Conservation (phyloP, 2,113 vertebrate genomes). For the Macrotus californicus region DNA sequence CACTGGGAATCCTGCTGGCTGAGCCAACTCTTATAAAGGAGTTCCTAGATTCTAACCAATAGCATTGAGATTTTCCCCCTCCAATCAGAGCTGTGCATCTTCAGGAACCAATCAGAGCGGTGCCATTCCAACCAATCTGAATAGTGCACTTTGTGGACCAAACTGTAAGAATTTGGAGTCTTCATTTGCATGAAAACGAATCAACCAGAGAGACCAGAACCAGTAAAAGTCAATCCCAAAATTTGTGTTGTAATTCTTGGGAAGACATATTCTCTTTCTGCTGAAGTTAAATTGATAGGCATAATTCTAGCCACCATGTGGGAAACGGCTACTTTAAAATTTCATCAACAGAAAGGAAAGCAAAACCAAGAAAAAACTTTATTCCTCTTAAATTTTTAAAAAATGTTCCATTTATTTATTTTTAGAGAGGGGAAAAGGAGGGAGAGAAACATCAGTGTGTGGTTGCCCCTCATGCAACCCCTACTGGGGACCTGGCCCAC, state of each 20-base stretch:
- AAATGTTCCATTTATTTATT: no score
- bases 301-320: neutral
- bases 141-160: neutral
- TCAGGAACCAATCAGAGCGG: neutral
- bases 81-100: neutral
- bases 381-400: no score
- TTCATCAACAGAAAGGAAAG: neutral
- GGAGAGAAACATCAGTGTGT: no score
- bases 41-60: neutral
- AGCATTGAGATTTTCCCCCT: no score
- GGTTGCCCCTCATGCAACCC: no score
- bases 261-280: neutral
- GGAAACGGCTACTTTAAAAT: neutral
- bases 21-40: neutral
- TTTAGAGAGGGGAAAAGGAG: no score
- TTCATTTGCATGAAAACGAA: neutral
- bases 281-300: neutral
- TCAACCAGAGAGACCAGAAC: neutral
- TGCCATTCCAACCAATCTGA: neutral
- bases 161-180: neutral
- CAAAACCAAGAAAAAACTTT: neutral
- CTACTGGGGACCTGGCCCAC: no score
- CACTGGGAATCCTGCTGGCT: neutral
- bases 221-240: neutral
- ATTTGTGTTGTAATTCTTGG: neutral